phyloP scores from a whole-genome alignment of 2,888 invertebrate species.

The Camponotus fellah region DNA sequence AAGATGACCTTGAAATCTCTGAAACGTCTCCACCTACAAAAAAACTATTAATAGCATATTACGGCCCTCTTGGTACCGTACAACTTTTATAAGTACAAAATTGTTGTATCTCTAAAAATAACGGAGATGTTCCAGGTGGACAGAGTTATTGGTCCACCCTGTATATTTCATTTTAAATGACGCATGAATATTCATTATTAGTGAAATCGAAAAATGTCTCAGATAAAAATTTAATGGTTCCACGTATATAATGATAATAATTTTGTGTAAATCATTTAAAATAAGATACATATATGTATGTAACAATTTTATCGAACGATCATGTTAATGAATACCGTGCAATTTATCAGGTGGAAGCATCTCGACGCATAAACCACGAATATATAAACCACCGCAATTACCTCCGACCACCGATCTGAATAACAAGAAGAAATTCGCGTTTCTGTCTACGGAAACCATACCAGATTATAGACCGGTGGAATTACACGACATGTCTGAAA shows the following conservation, averaged over 20 bases:
- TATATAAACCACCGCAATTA: conserved; percentile 87
- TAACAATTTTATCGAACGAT: not conserved
- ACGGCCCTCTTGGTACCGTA: too few relatives aligned
- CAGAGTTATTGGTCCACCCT: too few relatives aligned
- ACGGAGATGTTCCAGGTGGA: too few relatives aligned
- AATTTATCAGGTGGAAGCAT: conserved; percentile 89
- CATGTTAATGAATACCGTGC: conserved; percentile 20
- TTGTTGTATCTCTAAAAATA: too few relatives aligned
- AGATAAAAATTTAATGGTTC: not conserved
- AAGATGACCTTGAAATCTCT: too few relatives aligned
- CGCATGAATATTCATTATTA: not conserved
- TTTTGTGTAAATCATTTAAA: not conserved
- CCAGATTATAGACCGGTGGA: conserved; percentile 94
- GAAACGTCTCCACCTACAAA: too few relatives aligned
- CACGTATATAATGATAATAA: not conserved
- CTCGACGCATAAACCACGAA: conserved; percentile 90
- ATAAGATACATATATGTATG: not conserved
- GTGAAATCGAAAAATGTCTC: not conserved
- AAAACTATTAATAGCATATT: too few relatives aligned
- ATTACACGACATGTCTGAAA: conserved; percentile 88
- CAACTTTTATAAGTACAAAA: too few relatives aligned
- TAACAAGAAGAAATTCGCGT: conserved; percentile 95
- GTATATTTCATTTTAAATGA: not conserved
- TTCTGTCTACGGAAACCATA: conserved; percentile 94
- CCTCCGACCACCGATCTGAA: conserved; percentile 90